phyloP scores from a whole-genome alignment of 2,888 invertebrate species.

The Blera fallax region DNA sequence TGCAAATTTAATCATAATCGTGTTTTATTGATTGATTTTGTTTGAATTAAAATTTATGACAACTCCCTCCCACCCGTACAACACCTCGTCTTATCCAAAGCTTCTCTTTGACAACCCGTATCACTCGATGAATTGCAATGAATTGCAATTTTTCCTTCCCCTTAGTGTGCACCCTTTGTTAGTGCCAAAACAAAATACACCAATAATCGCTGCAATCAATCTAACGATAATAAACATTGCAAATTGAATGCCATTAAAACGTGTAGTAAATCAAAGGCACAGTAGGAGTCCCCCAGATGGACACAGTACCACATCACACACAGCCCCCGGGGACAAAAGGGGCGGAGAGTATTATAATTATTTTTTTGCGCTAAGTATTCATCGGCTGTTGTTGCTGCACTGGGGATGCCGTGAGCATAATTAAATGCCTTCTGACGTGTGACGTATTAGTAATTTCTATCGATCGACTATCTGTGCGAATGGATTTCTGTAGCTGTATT shows the following conservation, averaged over 20 bases:
- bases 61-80: neutral
- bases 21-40: slow-evolving; percentile 56
- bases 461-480: slow-evolving; percentile 21
- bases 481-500: slow-evolving; percentile 19
- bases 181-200: slow-evolving; percentile 49
- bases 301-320: neutral
- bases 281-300: slow-evolving; percentile 66
- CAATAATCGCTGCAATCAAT: slow-evolving; percentile 69
- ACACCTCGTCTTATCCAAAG: neutral
- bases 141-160: slow-evolving; percentile 22
- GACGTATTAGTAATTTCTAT: slow-evolving; percentile 67
- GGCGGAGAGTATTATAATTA: slow-evolving; percentile 59
- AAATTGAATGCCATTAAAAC: slow-evolving; percentile 70
- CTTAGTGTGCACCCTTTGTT: slow-evolving; percentile 52
- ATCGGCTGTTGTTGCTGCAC: slow-evolving; percentile 54
- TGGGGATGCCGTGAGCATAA: slow-evolving; percentile 68
- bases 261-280: slow-evolving; percentile 68
- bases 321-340: slow-evolving; percentile 18
- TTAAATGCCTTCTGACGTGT: slow-evolving; percentile 69
- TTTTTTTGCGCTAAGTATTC: slow-evolving; percentile 60
- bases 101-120: slow-evolving; percentile 15
- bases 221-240: slow-evolving; percentile 68
- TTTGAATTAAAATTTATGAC: slow-evolving; percentile 36
- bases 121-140: slow-evolving; percentile 50
- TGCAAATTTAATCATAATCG: slow-evolving; percentile 49